phyloP scores from a whole-genome alignment of 2,888 invertebrate genomes.

The Synanthedon myopaeformis region DNA sequence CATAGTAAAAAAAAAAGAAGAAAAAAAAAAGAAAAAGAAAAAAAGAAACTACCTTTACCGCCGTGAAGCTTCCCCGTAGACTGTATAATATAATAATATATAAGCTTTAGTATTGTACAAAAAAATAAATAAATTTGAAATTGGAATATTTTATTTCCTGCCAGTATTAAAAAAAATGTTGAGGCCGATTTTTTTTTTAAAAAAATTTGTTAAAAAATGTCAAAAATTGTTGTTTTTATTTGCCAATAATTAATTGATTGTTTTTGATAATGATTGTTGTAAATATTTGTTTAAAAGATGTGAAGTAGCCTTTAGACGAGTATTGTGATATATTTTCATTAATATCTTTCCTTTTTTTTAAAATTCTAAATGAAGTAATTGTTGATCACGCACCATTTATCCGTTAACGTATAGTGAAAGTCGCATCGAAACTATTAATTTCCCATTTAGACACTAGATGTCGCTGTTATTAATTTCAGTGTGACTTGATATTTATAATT shows the following conservation, averaged over 20 bases:
- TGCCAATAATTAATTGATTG: background rate
- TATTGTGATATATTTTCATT: constrained; percentile 17
- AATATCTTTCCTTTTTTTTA: constrained; percentile 5
- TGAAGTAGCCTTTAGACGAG: constrained; percentile 1
- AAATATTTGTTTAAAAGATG: no score
- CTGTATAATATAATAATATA: constrained; percentile 26
- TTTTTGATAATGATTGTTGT: background rate
- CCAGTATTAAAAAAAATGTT: constrained; percentile 44
- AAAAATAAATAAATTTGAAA: constrained; percentile 5
- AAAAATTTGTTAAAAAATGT: background rate
- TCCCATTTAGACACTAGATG: no score
- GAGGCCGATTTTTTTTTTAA: constrained; percentile 22
- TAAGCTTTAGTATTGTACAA: constrained; percentile 21
- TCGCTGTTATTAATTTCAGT: no score
- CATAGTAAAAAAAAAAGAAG: constrained; percentile 12
- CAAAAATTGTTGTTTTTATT: background rate
- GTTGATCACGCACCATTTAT: no score
- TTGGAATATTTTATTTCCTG: constrained; percentile 9
- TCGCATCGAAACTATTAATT: no score
- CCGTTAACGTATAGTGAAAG: no score
- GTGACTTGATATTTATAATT: no score
- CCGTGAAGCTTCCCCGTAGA: constrained; percentile 35
- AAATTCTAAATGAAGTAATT: no score
- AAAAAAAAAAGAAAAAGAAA: no score
- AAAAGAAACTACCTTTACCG: constrained; percentile 11